Evolutionary conservation across 2,113 vertebrate species (phyloP).

Genomic region (Panthera tigris): DNA sequence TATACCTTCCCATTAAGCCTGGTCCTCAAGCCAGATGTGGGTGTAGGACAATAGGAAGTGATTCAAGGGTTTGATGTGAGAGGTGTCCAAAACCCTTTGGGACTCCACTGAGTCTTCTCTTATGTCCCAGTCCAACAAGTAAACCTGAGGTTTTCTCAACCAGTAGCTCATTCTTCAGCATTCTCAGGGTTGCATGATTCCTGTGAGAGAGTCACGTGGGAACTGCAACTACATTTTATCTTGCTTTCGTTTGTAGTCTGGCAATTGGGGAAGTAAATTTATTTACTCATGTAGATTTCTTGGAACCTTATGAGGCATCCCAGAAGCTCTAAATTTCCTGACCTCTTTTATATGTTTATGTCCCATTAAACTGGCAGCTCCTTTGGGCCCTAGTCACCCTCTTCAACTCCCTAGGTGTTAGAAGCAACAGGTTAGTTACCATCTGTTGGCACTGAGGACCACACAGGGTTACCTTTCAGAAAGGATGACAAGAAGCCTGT

Average conservation of each 20-base stretch:
- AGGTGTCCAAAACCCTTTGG: neutral
- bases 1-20: neutral
- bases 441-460: neutral
- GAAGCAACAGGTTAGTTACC: neutral
- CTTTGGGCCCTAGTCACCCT: neutral
- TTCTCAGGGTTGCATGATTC: neutral
- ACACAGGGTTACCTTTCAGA: neutral
- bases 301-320: neutral
- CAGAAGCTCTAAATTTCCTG: neutral
- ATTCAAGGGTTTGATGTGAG: neutral
- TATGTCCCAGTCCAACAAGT: neutral
- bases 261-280: neutral
- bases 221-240: neutral
- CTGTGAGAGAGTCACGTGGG: neutral
- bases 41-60: neutral
- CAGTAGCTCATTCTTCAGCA: neutral
- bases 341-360: neutral
- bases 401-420: neutral
- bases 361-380: neutral
- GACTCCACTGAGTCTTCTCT: neutral
- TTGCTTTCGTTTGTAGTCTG: slow-evolving; percentile 1
- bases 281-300: neutral
- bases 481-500: neutral
- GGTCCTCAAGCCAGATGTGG: neutral
- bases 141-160: neutral